Evolutionary conservation across 2,797 vertebrate species (phyloP), one percentile per base, ranked within the genome.

Genomic region (Scarus forsteni): DNA sequence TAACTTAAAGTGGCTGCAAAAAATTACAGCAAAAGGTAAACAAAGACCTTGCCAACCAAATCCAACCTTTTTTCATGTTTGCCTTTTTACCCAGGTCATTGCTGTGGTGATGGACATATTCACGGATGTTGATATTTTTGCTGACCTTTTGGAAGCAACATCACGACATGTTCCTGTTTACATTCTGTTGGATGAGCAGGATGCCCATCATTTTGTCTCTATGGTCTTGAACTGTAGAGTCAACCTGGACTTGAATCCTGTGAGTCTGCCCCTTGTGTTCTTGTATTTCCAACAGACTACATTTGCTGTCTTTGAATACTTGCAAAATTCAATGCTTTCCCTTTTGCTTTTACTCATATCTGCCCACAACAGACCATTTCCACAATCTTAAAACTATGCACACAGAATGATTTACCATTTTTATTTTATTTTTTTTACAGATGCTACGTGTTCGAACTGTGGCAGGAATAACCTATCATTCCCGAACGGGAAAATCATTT

Each of bases 91-190:
- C 2, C 77, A 99, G 98, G 98, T 99, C 64, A 95, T 99, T 61
- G 98, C 96, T 1, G 93, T 99, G 38, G 98, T 98, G 79, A 99
- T 99, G 98, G 98, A 99, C 80, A 86, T 94, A 60, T 99, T 99
- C 85, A 99, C 98, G 0, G 98, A 99, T 0, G 93, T 99, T 70
- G 98, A 99, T 82, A 94, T 99, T 81, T 96, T 99, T 39, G 66
- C 91, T 0, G 98, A 99, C 70, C 95, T 99, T 45, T 67, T 99
- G 85, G 96, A 97, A 0, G 96, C 96, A 0, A 94, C 97, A 0
- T 90, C 93, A 0, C 97, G 96, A 14, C 94, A 96, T 0, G 93
- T 99, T 44, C 96, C 98, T 0, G 96, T 99, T 81, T 99, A 99
- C 87, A 95, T 99, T 82, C 90, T 99, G 55, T 90, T 99, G 81